phyloP scores from a whole-genome alignment of 2,888 invertebrate genomes.

The Esperia sulphurella region DNA sequence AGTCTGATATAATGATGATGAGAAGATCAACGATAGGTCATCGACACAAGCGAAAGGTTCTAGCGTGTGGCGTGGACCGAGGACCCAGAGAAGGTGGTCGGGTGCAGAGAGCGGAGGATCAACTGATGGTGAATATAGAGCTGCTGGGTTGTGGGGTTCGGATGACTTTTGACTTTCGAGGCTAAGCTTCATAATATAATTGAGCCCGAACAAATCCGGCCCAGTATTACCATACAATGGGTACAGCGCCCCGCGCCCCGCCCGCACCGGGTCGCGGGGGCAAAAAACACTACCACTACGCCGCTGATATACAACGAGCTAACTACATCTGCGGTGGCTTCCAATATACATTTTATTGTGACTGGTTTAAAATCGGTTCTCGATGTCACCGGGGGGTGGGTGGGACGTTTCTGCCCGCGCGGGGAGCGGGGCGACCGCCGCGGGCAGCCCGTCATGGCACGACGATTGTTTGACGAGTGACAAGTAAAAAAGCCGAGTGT shows the following conservation, averaged over 20 bases:
- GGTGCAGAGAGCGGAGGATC: too few relatives aligned
- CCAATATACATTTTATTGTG: conserved; percentile 17
- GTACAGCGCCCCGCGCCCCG: conserved; percentile 73
- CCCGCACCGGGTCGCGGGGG: conserved; percentile 59
- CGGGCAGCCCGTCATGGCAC: conserved; percentile 31
- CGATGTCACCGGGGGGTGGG: background rate
- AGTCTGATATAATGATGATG: too few relatives aligned
- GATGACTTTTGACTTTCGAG: conserved; percentile 77
- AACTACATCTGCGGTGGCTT: conserved; percentile 15
- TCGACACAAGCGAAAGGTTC: too few relatives aligned
- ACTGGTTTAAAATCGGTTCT: conserved; percentile 4
- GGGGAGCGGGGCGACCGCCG: background rate
- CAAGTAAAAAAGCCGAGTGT: conserved; percentile 70
- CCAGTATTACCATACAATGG: conserved; percentile 77
- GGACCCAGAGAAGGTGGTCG: too few relatives aligned
- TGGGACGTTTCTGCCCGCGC: background rate
- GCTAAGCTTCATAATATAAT: conserved; percentile 78
- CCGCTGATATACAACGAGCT: background rate
- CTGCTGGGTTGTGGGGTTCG: conserved; percentile 26
- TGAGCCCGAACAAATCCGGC: conserved; percentile 76
- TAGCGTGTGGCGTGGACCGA: too few relatives aligned
- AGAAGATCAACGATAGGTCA: too few relatives aligned
- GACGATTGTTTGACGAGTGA: conserved; percentile 74
- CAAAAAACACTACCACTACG: conserved; percentile 71
- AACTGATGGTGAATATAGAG: background rate